These are phyloP conservation scores for Trichomycterus rosablanca DNA, from an alignment of 2,113 vertebrate species.

Conservation along the genomic window DNA sequence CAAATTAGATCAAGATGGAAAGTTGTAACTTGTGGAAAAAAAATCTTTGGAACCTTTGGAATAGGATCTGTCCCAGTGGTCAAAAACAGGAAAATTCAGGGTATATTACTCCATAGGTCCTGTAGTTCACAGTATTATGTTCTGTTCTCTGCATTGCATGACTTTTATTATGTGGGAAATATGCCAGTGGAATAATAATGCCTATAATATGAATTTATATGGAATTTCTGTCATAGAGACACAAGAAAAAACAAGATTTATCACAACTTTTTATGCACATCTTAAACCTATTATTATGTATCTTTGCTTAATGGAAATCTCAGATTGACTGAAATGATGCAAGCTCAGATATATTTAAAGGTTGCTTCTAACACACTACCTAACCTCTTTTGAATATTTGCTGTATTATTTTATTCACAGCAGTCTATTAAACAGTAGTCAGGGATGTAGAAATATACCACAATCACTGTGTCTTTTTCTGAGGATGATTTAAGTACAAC, in stretches of 20 bases:
- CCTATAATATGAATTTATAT: too few relatives aligned
- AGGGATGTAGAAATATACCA: too few relatives aligned
- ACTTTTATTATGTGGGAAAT: constrained; percentile 13
- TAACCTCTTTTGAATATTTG: too few relatives aligned
- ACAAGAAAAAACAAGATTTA: constrained; percentile 30
- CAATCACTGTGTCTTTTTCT: too few relatives aligned
- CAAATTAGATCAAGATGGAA: constrained; percentile 27
- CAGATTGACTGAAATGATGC: constrained; percentile 32
- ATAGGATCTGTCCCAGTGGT: constrained; percentile 8
- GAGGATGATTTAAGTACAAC: too few relatives aligned
- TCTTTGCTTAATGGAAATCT: constrained; percentile 26
- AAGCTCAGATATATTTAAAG: constrained; percentile 10
- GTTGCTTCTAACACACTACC: too few relatives aligned
- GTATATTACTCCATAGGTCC: constrained; percentile 5
- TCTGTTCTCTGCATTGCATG: constrained; percentile 2
- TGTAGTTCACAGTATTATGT: constrained; percentile 4
- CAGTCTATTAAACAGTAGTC: too few relatives aligned
- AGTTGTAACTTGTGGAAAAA: not conserved
- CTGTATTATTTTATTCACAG: too few relatives aligned
- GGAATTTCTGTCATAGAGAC: too few relatives aligned
- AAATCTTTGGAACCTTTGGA: not conserved
- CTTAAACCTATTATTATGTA: constrained; percentile 33
- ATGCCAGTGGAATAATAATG: not conserved
- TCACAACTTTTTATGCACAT: constrained; percentile 43
- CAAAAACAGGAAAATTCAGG: constrained; percentile 1